Evolutionary conservation across 37 sponge, comb jelly and placozoan genomes (phyloP), one percentile per base, ranked within the genome.

Genomic region (Chondrilla cf. caribensis): DNA sequence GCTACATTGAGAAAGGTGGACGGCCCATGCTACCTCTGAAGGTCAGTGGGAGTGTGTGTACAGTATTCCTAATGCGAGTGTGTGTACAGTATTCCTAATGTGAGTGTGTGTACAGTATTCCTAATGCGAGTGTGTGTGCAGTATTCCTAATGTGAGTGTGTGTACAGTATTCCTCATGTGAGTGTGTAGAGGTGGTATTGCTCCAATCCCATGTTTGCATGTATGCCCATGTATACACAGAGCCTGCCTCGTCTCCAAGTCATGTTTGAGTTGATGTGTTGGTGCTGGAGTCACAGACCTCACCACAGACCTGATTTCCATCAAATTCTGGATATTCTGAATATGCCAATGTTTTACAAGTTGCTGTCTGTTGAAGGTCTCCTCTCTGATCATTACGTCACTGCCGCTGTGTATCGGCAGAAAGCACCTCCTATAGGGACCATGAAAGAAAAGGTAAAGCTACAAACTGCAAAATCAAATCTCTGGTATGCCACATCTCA

Each of bases 241-340:
- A 58, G 58, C 39, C 67, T 66, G 3, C 90, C 90, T 2, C 44
- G 47, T 26, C 77, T 86, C 7, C 72, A 85, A 14, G 65, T 58
- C 54, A 84, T 93, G 82, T 81, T 84, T 60, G 93, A 93, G 82
- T 73, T 94, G 76, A 94, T 94, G 95, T 84, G 86, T 37, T 94
- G 93, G 93, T 92, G 95, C 59, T 94, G 95, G 95, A 89, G 89
- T 26, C 83, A 89, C 2, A 82, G 58, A 28, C 89, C 95, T 71
- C 77, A 75, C 5, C 85, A 88, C 66, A 64, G 95, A 43, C 95
- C 95, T 0, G 33, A 47, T 62, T 94, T 94, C 79, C 21, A 58
- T 0, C 40, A 82, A 55, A 83, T 94, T 62, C 44, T 86, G 14
- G n/a, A 77, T 0, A 38, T 86, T 59, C 58, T 89, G 4, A 38